phyloP scores from a whole-genome alignment of 2,888 invertebrate species.

The Rugalucina vietnamica region DNA sequence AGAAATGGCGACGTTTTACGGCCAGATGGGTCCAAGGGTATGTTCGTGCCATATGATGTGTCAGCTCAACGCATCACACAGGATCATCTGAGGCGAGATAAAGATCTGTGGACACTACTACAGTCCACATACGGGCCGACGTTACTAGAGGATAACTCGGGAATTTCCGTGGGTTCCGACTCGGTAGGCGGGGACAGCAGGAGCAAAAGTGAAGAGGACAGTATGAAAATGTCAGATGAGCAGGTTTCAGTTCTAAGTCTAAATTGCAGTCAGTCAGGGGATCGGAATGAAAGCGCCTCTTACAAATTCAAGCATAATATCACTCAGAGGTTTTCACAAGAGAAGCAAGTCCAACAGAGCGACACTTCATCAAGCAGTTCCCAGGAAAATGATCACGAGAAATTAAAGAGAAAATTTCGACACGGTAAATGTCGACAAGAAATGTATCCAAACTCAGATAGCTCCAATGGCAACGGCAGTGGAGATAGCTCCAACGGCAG shows the following conservation, averaged over 20 bases:
- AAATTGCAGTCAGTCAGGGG: not conserved
- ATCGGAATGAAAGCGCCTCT: slow-evolving; percentile 53
- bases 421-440: slow-evolving; percentile 51
- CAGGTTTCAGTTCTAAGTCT: not conserved
- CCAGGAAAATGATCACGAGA: slow-evolving; percentile 53
- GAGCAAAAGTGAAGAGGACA: not conserved
- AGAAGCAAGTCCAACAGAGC: slow-evolving; percentile 69
- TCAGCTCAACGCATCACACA: slow-evolving; percentile 59
- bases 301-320: slow-evolving; percentile 98
- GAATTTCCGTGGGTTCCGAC: slow-evolving; percentile 36
- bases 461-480: slow-evolving; percentile 56
- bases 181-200: slow-evolving; percentile 3
- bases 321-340: slow-evolving; percentile 91
- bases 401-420: slow-evolving; percentile 57
- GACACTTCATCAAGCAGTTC: slow-evolving; percentile 66
- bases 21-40: not conserved
- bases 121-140: slow-evolving; percentile 36
- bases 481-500: slow-evolving; percentile 28
- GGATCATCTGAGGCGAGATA: slow-evolving; percentile 59
- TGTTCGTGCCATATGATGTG: not conserved
- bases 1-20: not conserved
- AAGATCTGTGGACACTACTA: slow-evolving; percentile 62
- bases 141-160: slow-evolving; percentile 44
- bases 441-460: slow-evolving; percentile 64
- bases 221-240: not conserved